A percentile compares a stretch with the other conserved stretches of the same genome.
These are phyloP conservation scores for Eumaeus atala DNA, from an alignment of 1,140 invertebrate species.

Conservation along the genomic window DNA sequence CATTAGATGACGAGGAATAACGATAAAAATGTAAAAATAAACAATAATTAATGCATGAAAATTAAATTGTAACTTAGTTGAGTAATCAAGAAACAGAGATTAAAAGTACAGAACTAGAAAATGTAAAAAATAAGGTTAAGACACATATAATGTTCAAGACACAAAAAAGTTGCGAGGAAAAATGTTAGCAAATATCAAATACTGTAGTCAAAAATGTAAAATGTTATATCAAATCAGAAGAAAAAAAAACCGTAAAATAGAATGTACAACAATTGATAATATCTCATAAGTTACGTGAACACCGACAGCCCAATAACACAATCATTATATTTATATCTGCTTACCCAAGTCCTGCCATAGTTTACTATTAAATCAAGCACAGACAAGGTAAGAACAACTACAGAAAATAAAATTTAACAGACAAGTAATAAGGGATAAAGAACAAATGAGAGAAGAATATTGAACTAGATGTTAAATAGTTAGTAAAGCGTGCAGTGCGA, in stretches of 20 bases:
- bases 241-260: not conserved
- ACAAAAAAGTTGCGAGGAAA: not conserved
- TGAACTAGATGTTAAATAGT: slow-evolving; percentile 5
- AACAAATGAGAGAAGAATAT: not conserved
- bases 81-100: not conserved
- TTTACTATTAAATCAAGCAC: not conserved
- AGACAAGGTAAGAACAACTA: not conserved
- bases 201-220: no score
- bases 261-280: not conserved
- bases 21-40: slow-evolving; percentile 32
- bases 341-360: not conserved
- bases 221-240: no score
- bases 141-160: not conserved
- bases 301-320: no score
- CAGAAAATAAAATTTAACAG: not conserved
- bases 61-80: not conserved
- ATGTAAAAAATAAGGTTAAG: not conserved
- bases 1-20: slow-evolving; percentile 53
- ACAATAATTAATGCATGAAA: not conserved
- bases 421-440: not conserved
- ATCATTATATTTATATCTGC: no score
- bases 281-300: not conserved
- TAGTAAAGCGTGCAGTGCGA: slow-evolving; percentile 12
- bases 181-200: not conserved
- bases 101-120: not conserved